Conservation (phyloP, 1,140 invertebrate genomes). For the Drosophila aff. region DNA sequence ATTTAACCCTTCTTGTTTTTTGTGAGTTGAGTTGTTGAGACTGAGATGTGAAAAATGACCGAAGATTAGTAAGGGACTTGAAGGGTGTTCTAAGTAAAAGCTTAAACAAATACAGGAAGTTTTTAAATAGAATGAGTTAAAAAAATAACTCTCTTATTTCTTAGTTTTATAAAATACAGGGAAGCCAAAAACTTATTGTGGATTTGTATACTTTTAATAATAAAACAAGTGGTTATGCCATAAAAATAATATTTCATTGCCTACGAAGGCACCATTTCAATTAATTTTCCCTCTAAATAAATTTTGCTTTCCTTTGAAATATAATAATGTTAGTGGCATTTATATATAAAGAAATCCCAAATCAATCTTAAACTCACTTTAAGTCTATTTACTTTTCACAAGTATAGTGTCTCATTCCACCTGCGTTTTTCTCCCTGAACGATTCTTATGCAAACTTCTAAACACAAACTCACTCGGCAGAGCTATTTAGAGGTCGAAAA, state of each 20-base stretch:
- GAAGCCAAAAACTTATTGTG: too few species aligned
- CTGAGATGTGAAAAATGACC: slow-evolving; percentile 23
- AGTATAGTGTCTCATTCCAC: neutral
- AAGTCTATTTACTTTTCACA: neutral
- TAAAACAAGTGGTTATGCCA: too few species aligned
- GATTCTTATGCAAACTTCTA: neutral
- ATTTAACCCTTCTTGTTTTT: slow-evolving; percentile 55
- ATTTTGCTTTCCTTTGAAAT: neutral
- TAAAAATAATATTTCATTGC: too few species aligned
- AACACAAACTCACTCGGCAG: slow-evolving; percentile 1
- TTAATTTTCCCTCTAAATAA: neutral
- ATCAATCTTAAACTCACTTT: neutral
- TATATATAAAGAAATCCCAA: neutral
- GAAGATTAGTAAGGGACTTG: slow-evolving; percentile 9
- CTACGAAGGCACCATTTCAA: fast-evolving
- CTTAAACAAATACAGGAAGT: neutral
- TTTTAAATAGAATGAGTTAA: neutral
- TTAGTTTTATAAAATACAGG: too few species aligned
- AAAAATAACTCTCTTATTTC: neutral
- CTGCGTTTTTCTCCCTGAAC: neutral
- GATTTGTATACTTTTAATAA: neutral
- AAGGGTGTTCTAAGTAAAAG: neutral
- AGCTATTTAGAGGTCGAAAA: slow-evolving; percentile 19
- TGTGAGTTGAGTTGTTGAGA: slow-evolving; percentile 5
- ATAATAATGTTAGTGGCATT: neutral